These are phyloP conservation scores for Ptycholaimellus sp. DNA, from an alignment of 2,888 invertebrate species.

Conservation along the genomic window DNA sequence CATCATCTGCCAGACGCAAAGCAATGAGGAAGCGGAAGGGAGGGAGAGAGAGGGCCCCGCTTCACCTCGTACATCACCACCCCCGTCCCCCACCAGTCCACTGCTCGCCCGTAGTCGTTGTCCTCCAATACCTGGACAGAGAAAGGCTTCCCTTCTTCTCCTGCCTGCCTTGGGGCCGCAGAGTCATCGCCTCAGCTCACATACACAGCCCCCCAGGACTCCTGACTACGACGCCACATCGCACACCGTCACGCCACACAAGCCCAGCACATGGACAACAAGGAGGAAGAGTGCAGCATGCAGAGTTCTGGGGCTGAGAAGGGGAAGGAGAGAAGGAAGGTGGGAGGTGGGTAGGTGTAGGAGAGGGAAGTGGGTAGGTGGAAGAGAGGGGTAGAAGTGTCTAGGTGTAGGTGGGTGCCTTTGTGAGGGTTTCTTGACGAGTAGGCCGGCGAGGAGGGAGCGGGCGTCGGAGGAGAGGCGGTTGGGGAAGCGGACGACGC, in stretches of 20 bases:
- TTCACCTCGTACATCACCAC: slow-evolving; percentile 99
- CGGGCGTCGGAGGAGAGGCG: slow-evolving; percentile 61
- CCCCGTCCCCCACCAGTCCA: slow-evolving; percentile 84
- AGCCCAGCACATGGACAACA: too few relatives aligned
- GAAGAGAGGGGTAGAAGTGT: too few relatives aligned
- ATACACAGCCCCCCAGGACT: too few relatives aligned
- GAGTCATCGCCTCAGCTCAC: too few relatives aligned
- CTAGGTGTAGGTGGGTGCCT: slow-evolving; percentile 30
- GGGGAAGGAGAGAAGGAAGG: not conserved
- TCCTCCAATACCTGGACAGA: slow-evolving; percentile 52
- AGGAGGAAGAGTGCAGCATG: not conserved
- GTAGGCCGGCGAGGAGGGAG: slow-evolving; percentile 55
- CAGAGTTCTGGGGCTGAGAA: not conserved
- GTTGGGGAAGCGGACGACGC: slow-evolving; percentile 32
- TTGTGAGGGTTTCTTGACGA: slow-evolving; percentile 62
- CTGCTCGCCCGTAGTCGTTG: slow-evolving; percentile 70
- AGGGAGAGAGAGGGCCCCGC: slow-evolving; percentile 83
- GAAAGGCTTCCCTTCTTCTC: not conserved
- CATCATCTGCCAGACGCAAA: slow-evolving; percentile 99
- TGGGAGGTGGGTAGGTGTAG: not conserved
- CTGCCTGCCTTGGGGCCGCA: too few relatives aligned
- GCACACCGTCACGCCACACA: too few relatives aligned
- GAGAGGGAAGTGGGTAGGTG: too few relatives aligned
- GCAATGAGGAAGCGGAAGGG: too few relatives aligned
- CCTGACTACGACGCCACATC: too few relatives aligned